Base-by-base conservation (phyloP, 1,140 invertebrate species). In the Leptoteleia sp. region DNA sequence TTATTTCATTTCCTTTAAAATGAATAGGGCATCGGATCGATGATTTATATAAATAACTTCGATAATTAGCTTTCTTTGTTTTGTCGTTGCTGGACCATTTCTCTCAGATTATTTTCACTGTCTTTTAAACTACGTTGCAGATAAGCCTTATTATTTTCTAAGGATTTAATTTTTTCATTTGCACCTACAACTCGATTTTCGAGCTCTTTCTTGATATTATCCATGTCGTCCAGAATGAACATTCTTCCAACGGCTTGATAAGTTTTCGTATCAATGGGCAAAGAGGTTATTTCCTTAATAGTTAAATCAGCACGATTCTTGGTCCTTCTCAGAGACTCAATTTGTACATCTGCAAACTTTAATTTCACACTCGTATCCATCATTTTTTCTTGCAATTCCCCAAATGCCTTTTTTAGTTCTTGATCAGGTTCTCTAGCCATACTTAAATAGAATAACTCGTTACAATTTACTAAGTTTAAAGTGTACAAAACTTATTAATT, bases 191-290 rank as follows among this genome's bases (percentile, higher is more conserved):
- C 91, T 82, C 92, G 91, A 11, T 91, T 92, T 31, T 92, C 89
- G 2, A 96, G 85, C 81, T 92, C 93, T 22, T 89, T 86, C 81
- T 93, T 92, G 1, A 96, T 92, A 42, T 92, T 91, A 1, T 91
- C 85, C 25, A 93, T 91, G 22, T 93, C 91, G 4, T 79, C 65
- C 11, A 75, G 42, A 9, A 79, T 65, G 27, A 79, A 97, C 94
- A 96, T 96, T 86, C 96, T 88, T 4, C 95, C 95, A 0, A 96
- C 92, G 15, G 94, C 92, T 90, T 96, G 93, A 85, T 95, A 97
- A 0, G 93, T 93, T 79, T 91, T 93, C 1, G 93, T 94, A 4
- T 90, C 90, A 67, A 88, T 73, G 50, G 92, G 91, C 54, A 95
- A 86, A n/a, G 86, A 76, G 37, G 76, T 84, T 13, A 92, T 88